phyloP scores from a whole-genome alignment of 2,113 vertebrate species.

The Ptyas mucosa region DNA sequence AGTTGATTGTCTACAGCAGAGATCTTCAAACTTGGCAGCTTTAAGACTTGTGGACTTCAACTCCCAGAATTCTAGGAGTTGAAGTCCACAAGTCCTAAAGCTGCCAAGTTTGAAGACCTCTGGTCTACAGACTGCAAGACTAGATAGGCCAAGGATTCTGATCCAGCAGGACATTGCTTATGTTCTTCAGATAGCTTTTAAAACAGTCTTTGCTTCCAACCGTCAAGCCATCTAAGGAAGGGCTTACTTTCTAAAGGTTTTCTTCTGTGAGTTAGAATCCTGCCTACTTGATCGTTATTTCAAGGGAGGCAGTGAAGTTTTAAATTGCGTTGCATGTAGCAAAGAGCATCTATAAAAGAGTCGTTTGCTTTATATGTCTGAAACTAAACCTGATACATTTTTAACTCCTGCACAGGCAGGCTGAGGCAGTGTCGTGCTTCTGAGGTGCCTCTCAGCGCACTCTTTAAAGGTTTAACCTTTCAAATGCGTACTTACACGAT shows the following conservation, averaged over 20 bases:
- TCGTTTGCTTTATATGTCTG: constrained; percentile 1
- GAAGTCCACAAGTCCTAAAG: too few relatives aligned
- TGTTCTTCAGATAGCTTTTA: constrained; percentile 30
- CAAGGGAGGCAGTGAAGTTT: constrained; percentile 18
- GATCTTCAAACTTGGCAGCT: too few relatives aligned
- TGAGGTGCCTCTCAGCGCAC: neutral
- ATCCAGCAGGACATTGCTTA: neutral
- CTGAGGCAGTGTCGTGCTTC: neutral
- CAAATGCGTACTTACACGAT: constrained; percentile 21
- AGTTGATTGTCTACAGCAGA: neutral
- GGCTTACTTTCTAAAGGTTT: constrained; percentile 25
- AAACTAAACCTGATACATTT: constrained; percentile 3
- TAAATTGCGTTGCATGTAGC: neutral
- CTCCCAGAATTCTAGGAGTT: too few relatives aligned
- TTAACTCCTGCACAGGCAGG: neutral
- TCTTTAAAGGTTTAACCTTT: constrained; percentile 33
- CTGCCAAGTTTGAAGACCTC: too few relatives aligned
- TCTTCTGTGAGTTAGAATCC: constrained; percentile 17
- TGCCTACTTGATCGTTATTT: neutral
- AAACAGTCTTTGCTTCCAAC: constrained; percentile 23
- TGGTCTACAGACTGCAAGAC: too few relatives aligned
- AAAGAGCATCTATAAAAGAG: constrained; percentile 21
- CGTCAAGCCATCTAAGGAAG: constrained; percentile 26
- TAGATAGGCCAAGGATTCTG: neutral
- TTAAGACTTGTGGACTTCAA: too few relatives aligned